phyloP scores from a whole-genome alignment of 2,113 vertebrate species.

The Xiphorhynchus elegans region DNA sequence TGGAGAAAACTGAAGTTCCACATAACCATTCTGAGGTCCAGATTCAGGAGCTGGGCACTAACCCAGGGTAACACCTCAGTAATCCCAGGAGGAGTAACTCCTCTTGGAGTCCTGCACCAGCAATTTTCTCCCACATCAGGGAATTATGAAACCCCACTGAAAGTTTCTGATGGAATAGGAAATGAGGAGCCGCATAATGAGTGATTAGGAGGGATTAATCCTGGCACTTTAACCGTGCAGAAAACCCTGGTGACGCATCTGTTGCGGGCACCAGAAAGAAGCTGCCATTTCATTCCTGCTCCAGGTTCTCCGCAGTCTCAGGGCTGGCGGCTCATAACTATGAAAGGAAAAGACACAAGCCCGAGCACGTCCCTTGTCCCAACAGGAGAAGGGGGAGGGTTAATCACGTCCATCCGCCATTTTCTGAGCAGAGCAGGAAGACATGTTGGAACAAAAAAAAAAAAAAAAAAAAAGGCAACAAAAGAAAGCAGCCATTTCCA shows the following conservation, averaged over 20 bases:
- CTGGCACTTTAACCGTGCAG: not conserved
- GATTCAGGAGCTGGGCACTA: not conserved
- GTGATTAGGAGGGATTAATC: not conserved
- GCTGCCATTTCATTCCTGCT: conserved; percentile 45
- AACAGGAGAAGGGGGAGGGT: conserved; percentile 74
- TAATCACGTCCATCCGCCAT: conserved; percentile 91
- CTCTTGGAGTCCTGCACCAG: not conserved
- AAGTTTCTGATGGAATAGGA: not conserved
- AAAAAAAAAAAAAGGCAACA: conserved; percentile 79
- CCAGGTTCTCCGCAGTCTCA: conserved; percentile 12
- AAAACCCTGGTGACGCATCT: conserved; percentile 55
- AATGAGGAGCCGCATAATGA: not conserved
- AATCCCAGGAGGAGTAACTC: not conserved
- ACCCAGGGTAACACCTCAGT: not conserved
- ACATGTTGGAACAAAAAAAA: conserved; percentile 89
- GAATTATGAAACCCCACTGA: not conserved
- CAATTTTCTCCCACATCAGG: not conserved
- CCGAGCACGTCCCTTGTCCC: conserved; percentile 53
- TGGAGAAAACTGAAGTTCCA: not conserved
- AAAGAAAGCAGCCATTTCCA: conserved; percentile 99
- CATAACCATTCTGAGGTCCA: not conserved
- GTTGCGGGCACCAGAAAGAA: conserved; percentile 49
- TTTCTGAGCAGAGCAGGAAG: conserved; percentile 92
- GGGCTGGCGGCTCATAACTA: conserved; percentile 40
- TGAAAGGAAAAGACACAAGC: conserved; percentile 35